Conservation (phyloP, 2,113 vertebrate genomes). For the Pelodiscus sinensis region DNA sequence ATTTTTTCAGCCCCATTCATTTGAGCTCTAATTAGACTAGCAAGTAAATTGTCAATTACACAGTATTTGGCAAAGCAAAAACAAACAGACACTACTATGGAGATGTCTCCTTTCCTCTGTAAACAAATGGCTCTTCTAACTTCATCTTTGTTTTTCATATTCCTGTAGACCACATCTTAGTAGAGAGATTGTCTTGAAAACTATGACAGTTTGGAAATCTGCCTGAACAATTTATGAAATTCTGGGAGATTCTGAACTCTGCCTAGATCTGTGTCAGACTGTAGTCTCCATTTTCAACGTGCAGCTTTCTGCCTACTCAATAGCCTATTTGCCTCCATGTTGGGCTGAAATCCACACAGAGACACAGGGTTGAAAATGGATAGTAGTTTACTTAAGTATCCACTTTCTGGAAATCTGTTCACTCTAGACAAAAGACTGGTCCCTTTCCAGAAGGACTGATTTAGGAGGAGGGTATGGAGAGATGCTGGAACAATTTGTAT, state of each 20-base stretch:
- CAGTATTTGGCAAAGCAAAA: constrained; percentile 58
- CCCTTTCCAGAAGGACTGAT: background rate
- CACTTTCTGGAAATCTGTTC: background rate
- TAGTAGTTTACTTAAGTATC: background rate
- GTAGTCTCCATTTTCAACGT: background rate
- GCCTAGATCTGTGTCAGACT: no score
- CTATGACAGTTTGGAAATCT: background rate
- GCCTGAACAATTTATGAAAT: background rate
- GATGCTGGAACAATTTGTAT: no score
- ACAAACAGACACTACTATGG: constrained; percentile 20
- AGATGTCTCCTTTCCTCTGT: constrained; percentile 9
- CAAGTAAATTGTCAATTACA: constrained; percentile 46
- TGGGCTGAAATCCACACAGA: background rate
- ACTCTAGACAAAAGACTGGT: background rate
- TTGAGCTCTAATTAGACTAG: constrained; percentile 50
- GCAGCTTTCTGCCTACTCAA: background rate
- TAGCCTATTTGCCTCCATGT: background rate
- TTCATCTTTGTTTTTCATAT: background rate
- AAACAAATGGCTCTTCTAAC: constrained; percentile 10
- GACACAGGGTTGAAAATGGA: background rate
- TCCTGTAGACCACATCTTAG: background rate
- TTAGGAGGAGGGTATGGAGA: background rate
- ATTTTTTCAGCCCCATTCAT: constrained; percentile 38
- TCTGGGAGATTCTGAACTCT: background rate
- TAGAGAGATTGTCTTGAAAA: background rate